These are phyloP conservation scores for Zaprionus africanus DNA, from an alignment of 1,140 invertebrate species.

Conservation along the genomic window DNA sequence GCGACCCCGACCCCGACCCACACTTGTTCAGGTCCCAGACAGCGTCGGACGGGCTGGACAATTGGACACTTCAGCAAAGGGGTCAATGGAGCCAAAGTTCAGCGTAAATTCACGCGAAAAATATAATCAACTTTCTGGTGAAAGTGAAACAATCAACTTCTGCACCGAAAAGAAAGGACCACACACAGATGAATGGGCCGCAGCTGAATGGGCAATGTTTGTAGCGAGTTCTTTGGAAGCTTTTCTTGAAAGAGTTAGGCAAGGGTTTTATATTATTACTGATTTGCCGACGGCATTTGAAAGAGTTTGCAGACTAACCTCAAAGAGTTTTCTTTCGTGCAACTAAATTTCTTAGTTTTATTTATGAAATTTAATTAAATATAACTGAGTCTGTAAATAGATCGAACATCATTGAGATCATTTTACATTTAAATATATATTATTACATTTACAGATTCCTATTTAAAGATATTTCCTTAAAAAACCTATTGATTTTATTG, in stretches of 20 bases:
- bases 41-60: constrained; percentile 23
- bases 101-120: constrained; percentile 63
- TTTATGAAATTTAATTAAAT: not conserved
- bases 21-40: not conserved
- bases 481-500: not conserved
- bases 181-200: not conserved
- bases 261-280: not conserved
- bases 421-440: not conserved
- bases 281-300: not conserved
- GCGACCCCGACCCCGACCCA: not conserved
- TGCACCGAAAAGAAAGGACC: constrained; percentile 3
- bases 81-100: constrained; percentile 68
- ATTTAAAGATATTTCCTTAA: not conserved
- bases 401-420: not conserved
- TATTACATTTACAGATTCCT: not conserved
- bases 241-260: not conserved
- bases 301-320: not conserved
- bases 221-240: not conserved
- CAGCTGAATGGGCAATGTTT: not conserved
- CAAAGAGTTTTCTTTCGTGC: not conserved
- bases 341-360: not conserved
- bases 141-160: constrained; percentile 71
- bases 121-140: constrained; percentile 75
- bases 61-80: constrained; percentile 27
- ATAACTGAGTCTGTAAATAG: not conserved